Conservation (phyloP, 1,140 invertebrate species). For the Bombus sylvicola region DNA sequence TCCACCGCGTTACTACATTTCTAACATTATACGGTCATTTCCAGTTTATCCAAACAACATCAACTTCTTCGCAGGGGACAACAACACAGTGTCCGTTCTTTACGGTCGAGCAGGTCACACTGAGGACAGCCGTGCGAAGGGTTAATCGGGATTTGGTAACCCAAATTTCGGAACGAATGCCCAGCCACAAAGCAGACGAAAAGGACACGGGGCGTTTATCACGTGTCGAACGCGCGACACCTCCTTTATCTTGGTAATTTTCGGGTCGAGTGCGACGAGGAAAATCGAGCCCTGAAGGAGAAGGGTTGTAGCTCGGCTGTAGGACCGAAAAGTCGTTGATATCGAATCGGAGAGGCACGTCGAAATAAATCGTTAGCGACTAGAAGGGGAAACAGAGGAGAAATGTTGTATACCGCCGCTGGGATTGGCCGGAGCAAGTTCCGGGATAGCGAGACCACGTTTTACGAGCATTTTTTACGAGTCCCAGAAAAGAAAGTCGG, state of each 20-base stretch:
- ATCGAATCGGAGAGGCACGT: slow-evolving; percentile 64
- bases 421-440: slow-evolving; percentile 33
- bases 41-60: background rate
- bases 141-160: slow-evolving; percentile 42
- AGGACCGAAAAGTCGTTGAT: slow-evolving; percentile 70
- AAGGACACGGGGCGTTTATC: slow-evolving; percentile 9
- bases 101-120: slow-evolving; percentile 1
- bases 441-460: slow-evolving; percentile 25
- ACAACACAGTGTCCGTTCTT: background rate
- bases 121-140: background rate
- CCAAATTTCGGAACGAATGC: slow-evolving; percentile 47
- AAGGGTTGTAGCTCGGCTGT: slow-evolving; percentile 50
- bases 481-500: slow-evolving; percentile 36
- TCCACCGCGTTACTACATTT: background rate
- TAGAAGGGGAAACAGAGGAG: slow-evolving; percentile 28
- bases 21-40: background rate
- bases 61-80: background rate
- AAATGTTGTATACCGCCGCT: slow-evolving; percentile 27
- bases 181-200: slow-evolving; percentile 25
- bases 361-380: slow-evolving; percentile 69
- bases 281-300: slow-evolving; percentile 10
- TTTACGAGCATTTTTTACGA: slow-evolving; percentile 59
- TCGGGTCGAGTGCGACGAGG: background rate
- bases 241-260: background rate
- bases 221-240: slow-evolving; percentile 30